Percentiles rank a stretch among this genome's conserved stretches.
Evolutionary conservation across 1,140 invertebrate species (phyloP).

Genomic region (Orchestia grillus): DNA sequence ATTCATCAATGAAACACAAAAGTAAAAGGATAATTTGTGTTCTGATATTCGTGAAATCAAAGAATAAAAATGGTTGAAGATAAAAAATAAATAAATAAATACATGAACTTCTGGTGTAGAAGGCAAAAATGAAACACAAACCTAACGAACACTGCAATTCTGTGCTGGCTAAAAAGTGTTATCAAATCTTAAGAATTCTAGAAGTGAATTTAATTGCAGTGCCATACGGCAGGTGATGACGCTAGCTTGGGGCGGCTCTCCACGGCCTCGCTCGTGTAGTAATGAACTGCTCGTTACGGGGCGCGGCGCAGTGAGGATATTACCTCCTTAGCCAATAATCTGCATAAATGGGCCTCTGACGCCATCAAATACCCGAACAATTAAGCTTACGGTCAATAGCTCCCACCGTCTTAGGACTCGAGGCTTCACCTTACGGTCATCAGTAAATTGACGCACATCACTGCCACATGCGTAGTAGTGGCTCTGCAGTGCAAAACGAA

Average conservation of each 20-base stretch:
- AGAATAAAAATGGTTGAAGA: not conserved
- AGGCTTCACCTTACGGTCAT: not conserved
- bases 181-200: not conserved
- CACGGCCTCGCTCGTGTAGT: not conserved
- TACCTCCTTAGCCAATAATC: conserved; percentile 10
- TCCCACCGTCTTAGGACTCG: not conserved
- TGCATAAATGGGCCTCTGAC: not conserved
- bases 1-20: not conserved
- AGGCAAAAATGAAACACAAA: not conserved
- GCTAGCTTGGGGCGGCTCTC: not conserved
- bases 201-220: not conserved
- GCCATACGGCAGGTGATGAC: not conserved
- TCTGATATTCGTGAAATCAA: not conserved
- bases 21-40: not conserved
- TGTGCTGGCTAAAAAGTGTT: not conserved
- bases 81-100: not conserved
- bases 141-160: not conserved
- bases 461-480: not conserved
- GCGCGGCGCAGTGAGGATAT: not conserved
- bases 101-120: not conserved
- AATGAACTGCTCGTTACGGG: not conserved
- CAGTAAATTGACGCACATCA: not conserved
- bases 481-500: not conserved
- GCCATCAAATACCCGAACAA: not conserved
- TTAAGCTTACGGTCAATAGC: not conserved